phyloP scores from a whole-genome alignment of 2,113 vertebrate genomes.

The Planiliza haematocheilus region DNA sequence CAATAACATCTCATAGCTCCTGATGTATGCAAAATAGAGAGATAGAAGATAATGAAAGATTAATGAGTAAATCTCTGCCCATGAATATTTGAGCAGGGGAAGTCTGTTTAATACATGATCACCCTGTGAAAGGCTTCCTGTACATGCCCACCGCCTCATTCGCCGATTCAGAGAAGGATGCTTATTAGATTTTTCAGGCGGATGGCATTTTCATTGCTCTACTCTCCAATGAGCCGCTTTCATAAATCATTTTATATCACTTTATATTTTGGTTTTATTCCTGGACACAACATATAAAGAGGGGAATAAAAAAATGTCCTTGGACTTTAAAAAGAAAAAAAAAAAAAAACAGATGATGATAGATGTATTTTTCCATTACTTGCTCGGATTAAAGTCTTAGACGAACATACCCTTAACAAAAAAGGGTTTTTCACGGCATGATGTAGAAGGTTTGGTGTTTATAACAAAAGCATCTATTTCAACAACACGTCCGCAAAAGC shows the following conservation, averaged over 20 bases:
- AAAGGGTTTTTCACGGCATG: constrained; percentile 20
- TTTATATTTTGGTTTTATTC: constrained; percentile 56
- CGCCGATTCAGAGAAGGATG: constrained; percentile 53
- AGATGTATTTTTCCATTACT: constrained; percentile 21
- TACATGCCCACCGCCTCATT: constrained; percentile 67
- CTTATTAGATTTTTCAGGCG: constrained; percentile 70
- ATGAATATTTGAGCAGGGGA: constrained; percentile 84
- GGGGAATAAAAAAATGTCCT: neutral
- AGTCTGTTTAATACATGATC: constrained; percentile 83
- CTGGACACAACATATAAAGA: constrained; percentile 30
- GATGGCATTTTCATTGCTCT: constrained; percentile 77
- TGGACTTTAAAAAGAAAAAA: constrained; percentile 21
- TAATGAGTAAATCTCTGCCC: constrained; percentile 80
- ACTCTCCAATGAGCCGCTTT: constrained; percentile 56
- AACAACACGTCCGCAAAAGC: constrained; percentile 1
- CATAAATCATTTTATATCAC: constrained; percentile 69
- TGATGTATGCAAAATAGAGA: constrained; percentile 73
- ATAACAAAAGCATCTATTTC: constrained; percentile 24
- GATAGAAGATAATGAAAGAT: constrained; percentile 83
- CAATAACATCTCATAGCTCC: constrained; percentile 49
- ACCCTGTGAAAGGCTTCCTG: constrained; percentile 75
- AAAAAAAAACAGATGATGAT: constrained; percentile 27
- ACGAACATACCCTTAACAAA: constrained; percentile 11
- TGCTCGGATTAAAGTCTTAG: neutral
- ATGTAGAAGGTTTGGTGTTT: neutral